Percentiles rank a stretch among this genome's conserved stretches.
Conservation (phyloP, 2,888 invertebrate species). For the Dynastes grantii region DNA sequence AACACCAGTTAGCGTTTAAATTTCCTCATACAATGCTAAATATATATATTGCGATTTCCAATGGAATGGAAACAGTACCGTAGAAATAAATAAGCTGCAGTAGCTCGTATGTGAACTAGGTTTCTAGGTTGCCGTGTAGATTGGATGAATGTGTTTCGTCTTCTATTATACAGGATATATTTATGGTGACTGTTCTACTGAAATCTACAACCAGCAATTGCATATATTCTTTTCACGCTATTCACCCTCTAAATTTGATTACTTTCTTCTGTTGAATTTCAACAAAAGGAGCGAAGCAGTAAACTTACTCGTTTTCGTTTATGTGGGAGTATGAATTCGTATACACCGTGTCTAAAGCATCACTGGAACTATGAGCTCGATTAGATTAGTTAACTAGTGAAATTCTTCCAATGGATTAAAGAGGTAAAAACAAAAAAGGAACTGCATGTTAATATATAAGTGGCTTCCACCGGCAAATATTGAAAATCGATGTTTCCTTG, state of each 20-base stretch:
- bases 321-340: not conserved
- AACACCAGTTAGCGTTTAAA: constrained; percentile 14
- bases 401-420: no score
- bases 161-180: constrained; percentile 45
- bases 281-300: constrained; percentile 12
- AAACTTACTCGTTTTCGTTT: not conserved
- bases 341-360: no score
- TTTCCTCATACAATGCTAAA: constrained; percentile 8
- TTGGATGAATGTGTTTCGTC: constrained; percentile 48
- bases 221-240: constrained; percentile 44
- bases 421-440: no score
- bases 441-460: no score
- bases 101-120: constrained; percentile 29
- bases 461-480: no score
- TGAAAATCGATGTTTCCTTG: no score
- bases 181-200: constrained; percentile 45
- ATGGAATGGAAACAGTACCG: constrained; percentile 29
- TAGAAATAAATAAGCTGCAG: constrained; percentile 47
- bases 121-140: constrained; percentile 36
- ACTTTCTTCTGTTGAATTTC: constrained; percentile 38
- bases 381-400: no score
- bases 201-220: constrained; percentile 48
- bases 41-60: constrained; percentile 29
- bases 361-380: no score
- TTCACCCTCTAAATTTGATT: constrained; percentile 39